Percentiles rank a stretch among this genome's conserved stretches.
Evolutionary conservation across 2,888 invertebrate genomes (phyloP).

Genomic region (Drosophila tripunctata): DNA sequence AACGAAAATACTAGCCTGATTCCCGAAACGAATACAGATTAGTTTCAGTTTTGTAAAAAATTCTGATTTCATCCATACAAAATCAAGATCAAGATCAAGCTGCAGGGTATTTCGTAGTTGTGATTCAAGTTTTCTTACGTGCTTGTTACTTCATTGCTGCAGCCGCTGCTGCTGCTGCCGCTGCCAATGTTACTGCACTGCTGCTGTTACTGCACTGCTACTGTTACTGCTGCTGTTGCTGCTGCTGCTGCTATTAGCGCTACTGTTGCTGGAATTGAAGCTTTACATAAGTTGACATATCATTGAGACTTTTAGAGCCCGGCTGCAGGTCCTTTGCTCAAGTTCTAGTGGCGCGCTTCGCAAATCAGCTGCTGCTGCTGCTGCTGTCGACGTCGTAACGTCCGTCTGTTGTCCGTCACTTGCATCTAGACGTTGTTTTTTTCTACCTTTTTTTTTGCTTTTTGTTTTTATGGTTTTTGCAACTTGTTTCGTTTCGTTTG

Average conservation of each 20-base stretch:
- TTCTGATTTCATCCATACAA: no score
- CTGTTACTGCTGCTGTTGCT: slow-evolving; percentile 15
- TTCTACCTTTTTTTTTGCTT: background rate
- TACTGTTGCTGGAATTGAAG: slow-evolving; percentile 36
- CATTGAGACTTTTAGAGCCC: slow-evolving; percentile 62
- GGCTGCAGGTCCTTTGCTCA: slow-evolving; percentile 76
- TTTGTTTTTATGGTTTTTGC: slow-evolving; percentile 38
- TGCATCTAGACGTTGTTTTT: slow-evolving; percentile 49
- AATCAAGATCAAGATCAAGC: no score
- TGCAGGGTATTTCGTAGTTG: background rate
- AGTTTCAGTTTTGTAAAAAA: no score
- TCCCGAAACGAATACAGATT: no score
- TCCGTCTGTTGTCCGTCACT: slow-evolving; percentile 30
- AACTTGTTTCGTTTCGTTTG: slow-evolving; percentile 50
- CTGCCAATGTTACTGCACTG: slow-evolving; percentile 7
- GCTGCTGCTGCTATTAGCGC: background rate
- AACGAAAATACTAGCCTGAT: no score
- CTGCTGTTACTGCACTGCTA: slow-evolving; percentile 12
- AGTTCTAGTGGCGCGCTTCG: slow-evolving; percentile 59
- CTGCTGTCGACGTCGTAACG: slow-evolving; percentile 14
- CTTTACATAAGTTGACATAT: slow-evolving; percentile 75
- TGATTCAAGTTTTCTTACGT: background rate
- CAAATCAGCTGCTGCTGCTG: slow-evolving; percentile 65
- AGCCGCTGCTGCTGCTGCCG: slow-evolving; percentile 20
- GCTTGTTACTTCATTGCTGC: slow-evolving; percentile 26